These are phyloP conservation scores for Thamnophis sirtalis DNA, from an alignment of 2,113 vertebrate species.

Conservation along the genomic window DNA sequence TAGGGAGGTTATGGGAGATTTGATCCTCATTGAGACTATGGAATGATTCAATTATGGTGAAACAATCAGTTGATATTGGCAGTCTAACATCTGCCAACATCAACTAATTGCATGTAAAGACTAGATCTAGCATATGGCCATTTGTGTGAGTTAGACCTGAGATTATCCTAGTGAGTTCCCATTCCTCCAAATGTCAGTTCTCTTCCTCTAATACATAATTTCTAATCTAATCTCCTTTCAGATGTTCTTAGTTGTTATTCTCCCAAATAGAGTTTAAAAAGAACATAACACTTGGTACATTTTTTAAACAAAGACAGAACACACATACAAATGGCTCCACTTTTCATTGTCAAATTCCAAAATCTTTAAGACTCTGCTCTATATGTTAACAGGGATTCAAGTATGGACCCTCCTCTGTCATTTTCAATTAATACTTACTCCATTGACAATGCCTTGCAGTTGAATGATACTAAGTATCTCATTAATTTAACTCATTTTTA, in stretches of 20 bases:
- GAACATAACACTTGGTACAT: not conserved
- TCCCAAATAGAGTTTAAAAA: not conserved
- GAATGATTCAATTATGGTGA: not conserved
- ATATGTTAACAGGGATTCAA: not conserved
- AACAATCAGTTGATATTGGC: not conserved
- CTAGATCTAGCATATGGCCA: not conserved
- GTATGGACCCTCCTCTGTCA: not conserved
- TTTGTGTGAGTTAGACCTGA: not conserved
- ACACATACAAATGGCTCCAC: not conserved
- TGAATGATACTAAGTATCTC: slow-evolving; percentile 25
- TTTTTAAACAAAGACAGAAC: not conserved
- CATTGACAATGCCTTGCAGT: slow-evolving; percentile 31
- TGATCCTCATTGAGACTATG: not conserved
- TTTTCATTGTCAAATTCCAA: not conserved
- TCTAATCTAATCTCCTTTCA: not conserved
- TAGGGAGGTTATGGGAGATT: not conserved
- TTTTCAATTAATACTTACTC: slow-evolving; percentile 6
- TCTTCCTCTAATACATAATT: not conserved
- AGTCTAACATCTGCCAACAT: not conserved
- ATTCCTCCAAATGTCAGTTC: not conserved
- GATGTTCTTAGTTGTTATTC: not conserved
- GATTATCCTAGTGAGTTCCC: not conserved
- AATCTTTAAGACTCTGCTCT: not conserved
- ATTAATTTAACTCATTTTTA: slow-evolving; percentile 43
- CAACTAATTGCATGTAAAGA: not conserved